Evolutionary conservation across 92 coral and sea anemone genomes (phyloP), one percentile per base, ranked within the genome.

Genomic region (Muricea muricata): DNA sequence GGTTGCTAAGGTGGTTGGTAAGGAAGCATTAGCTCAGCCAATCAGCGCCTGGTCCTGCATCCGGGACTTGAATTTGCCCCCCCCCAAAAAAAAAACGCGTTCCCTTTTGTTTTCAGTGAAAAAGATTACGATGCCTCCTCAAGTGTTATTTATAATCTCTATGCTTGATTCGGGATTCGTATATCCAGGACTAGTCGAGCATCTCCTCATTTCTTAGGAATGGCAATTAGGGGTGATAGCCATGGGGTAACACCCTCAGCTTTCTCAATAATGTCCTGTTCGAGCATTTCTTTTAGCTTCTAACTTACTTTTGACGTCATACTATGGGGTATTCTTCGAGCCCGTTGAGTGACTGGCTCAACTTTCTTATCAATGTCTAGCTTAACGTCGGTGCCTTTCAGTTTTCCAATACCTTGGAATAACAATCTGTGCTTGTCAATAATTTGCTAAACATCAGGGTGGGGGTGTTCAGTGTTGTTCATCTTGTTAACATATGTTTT

Each of bases 161-260:
- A n/a, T n/a, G n/a, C n/a, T n/a, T n/a, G n/a, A 55, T 91, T 91
- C 0, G 90, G 91, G 42, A 76, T 50, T 57, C 66, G 76, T 87
- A 84, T 91, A 73, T 84, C 85, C 1, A 91, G 72, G 7, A 56
- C 93, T 7, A 91, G 71, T 25, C 87, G 86, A 21, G 84, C 77
- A 28, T 80, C 87, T 39, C 94, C 89, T 12, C 34, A 18, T 30
- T 91, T 91, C 79, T 91, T 87, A 11, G 85, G 89, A 0, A 91
- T 80, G 0, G 87, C 78, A 12, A 80, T 81, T 8, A 87, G 73
- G 25, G 93, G 88, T 23, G 85, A 82, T 0, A 88, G 75, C 88
- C 85, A 83, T 7, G 84, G 91, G 12, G 86, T 89, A 15, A 81
- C 55, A 0, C 85, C 85, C 70, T 88, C 50, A 7, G 74, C 88